phyloP scores from a whole-genome alignment of 2,113 vertebrate genomes.

The Ochotona princeps region DNA sequence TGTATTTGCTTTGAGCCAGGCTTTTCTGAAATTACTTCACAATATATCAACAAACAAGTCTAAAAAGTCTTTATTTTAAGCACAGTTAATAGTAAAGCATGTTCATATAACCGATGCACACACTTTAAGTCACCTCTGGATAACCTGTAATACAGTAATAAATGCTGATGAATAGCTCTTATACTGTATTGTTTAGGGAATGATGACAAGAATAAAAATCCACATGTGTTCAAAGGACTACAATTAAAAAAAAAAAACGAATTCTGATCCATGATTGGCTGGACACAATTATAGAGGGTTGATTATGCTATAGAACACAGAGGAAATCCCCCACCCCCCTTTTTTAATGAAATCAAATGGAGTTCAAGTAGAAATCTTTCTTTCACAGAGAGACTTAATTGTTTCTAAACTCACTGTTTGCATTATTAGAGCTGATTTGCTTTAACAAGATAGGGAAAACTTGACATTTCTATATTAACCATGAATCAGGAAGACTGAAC shows the following conservation, averaged over 20 bases:
- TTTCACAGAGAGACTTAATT: neutral
- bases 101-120: no score
- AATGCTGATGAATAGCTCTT: no score
- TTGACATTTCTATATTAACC: neutral
- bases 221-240: no score
- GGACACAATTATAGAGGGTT: no score
- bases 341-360: neutral
- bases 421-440: neutral
- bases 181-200: no score
- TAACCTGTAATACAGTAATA: no score
- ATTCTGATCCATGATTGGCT: no score
- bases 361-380: neutral
- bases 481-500: neutral
- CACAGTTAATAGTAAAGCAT: no score
- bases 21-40: neutral
- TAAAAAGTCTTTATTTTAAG: no score
- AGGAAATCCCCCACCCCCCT: neutral
- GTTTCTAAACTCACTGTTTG: neutral
- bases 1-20: neutral
- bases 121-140: no score
- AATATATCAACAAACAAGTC: neutral
- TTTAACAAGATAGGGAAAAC: neutral
- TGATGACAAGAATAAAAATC: no score
- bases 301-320: neutral
- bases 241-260: no score